Percentiles rank a stretch among this genome's conserved stretches.
phyloP scores from a whole-genome alignment of 2,888 invertebrate species.

The Augiades crinisus region DNA sequence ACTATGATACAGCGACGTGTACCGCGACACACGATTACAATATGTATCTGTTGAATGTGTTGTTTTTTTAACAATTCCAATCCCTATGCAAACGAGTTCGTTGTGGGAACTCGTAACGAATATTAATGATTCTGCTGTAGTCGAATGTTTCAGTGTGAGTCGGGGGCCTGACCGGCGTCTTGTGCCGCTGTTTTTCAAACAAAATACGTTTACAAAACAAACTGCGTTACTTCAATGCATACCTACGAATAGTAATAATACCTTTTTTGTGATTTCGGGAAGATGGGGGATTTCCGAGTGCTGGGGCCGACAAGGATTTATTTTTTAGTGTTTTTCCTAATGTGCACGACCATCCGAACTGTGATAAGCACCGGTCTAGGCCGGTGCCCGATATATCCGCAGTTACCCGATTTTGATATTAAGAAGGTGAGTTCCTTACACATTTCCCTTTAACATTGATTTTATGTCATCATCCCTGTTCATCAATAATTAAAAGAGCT shows the following conservation, averaged over 20 bases:
- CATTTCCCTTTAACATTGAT: neutral
- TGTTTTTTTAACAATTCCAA: too few species aligned
- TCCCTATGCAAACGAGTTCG: too few species aligned
- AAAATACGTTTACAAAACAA: constrained; percentile 33
- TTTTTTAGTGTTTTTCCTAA: constrained; percentile 44
- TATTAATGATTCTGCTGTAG: constrained; percentile 38
- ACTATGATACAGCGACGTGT: neutral
- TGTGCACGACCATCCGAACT: constrained; percentile 42
- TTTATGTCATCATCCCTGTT: too few species aligned
- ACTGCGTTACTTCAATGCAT: neutral
- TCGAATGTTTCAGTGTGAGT: constrained; percentile 35
- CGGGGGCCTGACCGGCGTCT: constrained; percentile 30
- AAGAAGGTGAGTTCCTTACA: constrained; percentile 77
- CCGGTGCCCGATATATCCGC: constrained; percentile 84
- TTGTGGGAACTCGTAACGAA: neutral
- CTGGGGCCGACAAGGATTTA: constrained; percentile 41
- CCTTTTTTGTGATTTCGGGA: constrained; percentile 17
- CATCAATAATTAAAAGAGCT: too few species aligned
- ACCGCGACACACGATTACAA: too few species aligned
- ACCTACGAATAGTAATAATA: neutral
- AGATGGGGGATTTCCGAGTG: constrained; percentile 62
- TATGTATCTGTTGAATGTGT: too few species aligned
- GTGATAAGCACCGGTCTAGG: constrained; percentile 80
- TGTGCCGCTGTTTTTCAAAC: constrained; percentile 17
- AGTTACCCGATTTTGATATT: constrained; percentile 84